Base-by-base conservation (phyloP, 2,113 vertebrate genomes). In the Ictalurus furcatus region DNA sequence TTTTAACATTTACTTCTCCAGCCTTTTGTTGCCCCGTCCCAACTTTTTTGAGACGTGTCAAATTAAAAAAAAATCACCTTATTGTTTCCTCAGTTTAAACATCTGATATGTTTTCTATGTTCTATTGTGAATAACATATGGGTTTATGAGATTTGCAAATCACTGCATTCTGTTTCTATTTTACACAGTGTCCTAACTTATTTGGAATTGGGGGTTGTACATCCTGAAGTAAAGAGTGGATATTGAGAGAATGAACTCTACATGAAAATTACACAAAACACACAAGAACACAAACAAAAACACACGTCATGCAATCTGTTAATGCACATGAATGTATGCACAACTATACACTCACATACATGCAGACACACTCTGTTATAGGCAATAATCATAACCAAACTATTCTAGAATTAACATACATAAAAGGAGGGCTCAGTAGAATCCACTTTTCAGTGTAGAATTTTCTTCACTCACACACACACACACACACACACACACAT, bases 341-440 rank as follows among this genome's bases (percentile, higher is more conserved):
- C 85, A 40, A 84, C 76, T 58, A 84, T 74, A 71, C 85, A 63
- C 90, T 85, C 88, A 67, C 87, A 74, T 21, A 87, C 85, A 89
- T 87, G 48, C 88, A 91, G 37, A 91, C 17, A 90, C 17, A 88
- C 25, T 40, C 40, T 2, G 65, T 67, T 58, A 54, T 12, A 78
- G 56, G 59, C 71, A 79, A 28, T 65, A 30, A 76, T 84, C 9
- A 54, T 58, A 63, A 69, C 74, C 0, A 61, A 52, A 86, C 25
- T 73, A 79, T 84, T 79, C 21, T 74, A 40, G 69, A 37, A 82
- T 19, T 84, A 83, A 79, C 40, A 82, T 37, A 52, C 40, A 74
- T 54, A 52, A 37, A 37, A 80, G 81, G 40, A 34, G 37, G 76
- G 56, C 61, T 54, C 73, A 84, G 59, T 69, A 59, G 12, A 63